Evolutionary conservation across 37 sponge, comb jelly and placozoan species (phyloP).

Genomic region (Crambe crambe): DNA sequence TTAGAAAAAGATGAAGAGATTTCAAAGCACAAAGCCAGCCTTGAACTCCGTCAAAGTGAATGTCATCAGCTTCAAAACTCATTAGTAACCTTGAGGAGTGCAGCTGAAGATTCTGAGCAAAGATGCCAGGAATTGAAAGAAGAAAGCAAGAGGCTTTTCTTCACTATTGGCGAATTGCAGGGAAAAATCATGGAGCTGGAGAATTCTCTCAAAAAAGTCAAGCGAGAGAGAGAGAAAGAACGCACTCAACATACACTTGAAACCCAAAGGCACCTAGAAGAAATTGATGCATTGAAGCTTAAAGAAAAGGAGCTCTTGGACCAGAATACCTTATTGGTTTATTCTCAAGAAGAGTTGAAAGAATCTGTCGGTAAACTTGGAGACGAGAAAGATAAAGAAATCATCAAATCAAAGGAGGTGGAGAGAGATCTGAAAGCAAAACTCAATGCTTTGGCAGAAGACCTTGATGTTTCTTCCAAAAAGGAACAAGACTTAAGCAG

Average conservation of each 20-base stretch:
- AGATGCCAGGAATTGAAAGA: conserved; percentile 15
- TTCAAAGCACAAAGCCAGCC: conserved; percentile 19
- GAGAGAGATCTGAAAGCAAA: conserved; percentile 19
- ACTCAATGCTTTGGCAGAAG: not conserved
- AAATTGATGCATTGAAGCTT: not conserved
- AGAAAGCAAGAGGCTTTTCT: conserved; percentile 13
- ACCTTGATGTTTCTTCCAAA: not conserved
- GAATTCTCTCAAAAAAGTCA: conserved; percentile 2
- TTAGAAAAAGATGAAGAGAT: conserved; percentile 23
- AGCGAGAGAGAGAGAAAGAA: conserved; percentile 3
- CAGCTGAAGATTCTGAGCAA: not conserved
- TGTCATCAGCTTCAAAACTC: conserved; percentile 18
- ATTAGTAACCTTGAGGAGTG: not conserved
- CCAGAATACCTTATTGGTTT: conserved; percentile 15
- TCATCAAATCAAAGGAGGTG: conserved; percentile 29
- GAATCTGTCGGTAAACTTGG: conserved; percentile 32
- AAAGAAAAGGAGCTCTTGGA: conserved; percentile 15
- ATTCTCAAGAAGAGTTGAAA: conserved; percentile 52
- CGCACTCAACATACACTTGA: not conserved
- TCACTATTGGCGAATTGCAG: conserved; percentile 16
- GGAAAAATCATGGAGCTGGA: conserved; percentile 23
- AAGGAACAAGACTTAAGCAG: conserved; percentile 8
- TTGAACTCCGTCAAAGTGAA: conserved; percentile 37
- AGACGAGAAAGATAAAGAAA: conserved; percentile 58
- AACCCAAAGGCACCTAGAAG: not conserved